phyloP scores from a whole-genome alignment of 2,888 invertebrate species.

The Helobdella robusta region DNA sequence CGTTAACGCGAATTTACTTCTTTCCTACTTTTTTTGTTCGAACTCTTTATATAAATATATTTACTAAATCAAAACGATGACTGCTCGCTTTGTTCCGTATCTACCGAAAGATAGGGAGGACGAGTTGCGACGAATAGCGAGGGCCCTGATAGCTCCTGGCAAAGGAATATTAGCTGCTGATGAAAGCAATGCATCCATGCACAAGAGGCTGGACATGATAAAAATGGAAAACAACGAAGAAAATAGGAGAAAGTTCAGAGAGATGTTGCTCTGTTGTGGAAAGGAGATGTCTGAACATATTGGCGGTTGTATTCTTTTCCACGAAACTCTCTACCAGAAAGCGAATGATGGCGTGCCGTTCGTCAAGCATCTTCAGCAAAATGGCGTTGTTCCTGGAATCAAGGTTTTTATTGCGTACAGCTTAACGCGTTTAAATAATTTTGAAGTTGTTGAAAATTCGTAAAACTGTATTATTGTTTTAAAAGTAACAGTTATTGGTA shows the following conservation, averaged over 20 bases:
- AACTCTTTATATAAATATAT: neutral
- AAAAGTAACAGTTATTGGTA: neutral
- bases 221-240: constrained; percentile 86
- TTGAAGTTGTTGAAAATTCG: neutral
- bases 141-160: constrained; percentile 80
- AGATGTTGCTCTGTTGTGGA: constrained; percentile 76
- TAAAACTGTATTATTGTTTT: too few species aligned
- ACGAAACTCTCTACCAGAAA: constrained; percentile 93
- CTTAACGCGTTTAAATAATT: neutral
- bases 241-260: constrained; percentile 73
- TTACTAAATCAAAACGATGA: constrained; percentile 16
- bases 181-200: constrained; percentile 82
- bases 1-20: neutral
- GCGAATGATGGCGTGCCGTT: constrained; percentile 62
- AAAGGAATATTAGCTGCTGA: constrained; percentile 96
- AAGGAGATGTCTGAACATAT: constrained; percentile 58
- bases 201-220: constrained; percentile 76
- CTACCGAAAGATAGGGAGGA: constrained; percentile 71
- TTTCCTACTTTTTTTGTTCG: neutral
- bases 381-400: constrained; percentile 52
- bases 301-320: constrained; percentile 85
- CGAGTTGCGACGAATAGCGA: constrained; percentile 76
- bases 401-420: constrained; percentile 50
- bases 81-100: constrained; percentile 52
- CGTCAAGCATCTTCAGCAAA: constrained; percentile 42